phyloP scores from a whole-genome alignment of 2,797 vertebrate genomes.

The Gila robusta region DNA sequence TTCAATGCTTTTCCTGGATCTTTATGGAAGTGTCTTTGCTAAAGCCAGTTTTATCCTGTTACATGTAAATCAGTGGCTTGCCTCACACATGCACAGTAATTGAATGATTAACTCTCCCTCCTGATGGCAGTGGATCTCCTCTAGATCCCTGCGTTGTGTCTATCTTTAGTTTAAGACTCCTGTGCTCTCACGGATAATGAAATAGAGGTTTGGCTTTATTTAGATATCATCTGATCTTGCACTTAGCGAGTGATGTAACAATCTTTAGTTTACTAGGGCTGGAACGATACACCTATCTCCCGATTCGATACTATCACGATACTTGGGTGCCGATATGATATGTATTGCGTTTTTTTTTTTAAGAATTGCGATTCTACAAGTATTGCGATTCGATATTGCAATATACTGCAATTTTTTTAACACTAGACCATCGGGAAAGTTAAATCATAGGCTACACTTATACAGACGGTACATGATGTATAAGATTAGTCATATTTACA shows the following conservation, averaged over 20 bases:
- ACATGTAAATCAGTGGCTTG: not conserved
- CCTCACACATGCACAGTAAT: not conserved
- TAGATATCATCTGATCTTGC: slow-evolving; percentile 16
- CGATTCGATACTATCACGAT: no score
- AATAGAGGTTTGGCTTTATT: slow-evolving; percentile 1
- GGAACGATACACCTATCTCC: no score
- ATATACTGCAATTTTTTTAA: no score
- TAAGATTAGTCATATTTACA: no score
- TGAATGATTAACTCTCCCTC: not conserved
- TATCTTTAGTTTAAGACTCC: slow-evolving; percentile 18
- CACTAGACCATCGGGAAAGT: no score
- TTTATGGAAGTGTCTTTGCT: not conserved
- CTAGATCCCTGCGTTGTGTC: not conserved
- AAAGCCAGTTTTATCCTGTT: not conserved
- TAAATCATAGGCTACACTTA: no score
- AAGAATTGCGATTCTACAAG: no score
- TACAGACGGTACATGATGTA: no score
- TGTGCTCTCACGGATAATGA: not conserved
- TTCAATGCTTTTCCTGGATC: not conserved
- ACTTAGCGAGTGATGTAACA: not conserved
- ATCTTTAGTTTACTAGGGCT: no score
- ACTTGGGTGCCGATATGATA: no score
- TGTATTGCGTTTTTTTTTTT: no score
- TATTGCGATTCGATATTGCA: no score
- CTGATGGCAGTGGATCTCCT: not conserved